Base-by-base conservation (phyloP, 2,113 vertebrate species). In the Percina caprodes region DNA sequence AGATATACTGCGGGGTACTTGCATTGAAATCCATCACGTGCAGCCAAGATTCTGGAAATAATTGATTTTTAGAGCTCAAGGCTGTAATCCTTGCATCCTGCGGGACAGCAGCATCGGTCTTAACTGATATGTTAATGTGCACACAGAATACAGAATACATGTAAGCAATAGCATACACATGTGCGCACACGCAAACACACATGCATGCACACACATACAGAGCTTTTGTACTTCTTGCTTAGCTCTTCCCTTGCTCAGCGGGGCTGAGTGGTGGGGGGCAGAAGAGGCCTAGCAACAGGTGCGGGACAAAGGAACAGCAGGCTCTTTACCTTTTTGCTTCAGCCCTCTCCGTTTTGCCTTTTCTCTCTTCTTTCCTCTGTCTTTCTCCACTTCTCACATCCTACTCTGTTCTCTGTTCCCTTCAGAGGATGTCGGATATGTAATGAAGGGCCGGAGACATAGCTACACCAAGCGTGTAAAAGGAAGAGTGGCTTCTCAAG, bases 201-300 rank as follows among this genome's bases (percentile, higher is more conserved):
- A 60, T n/a, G 16, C 15, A 39, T 12, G 46, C 45, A 63, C 46
- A 14, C 80, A 72, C 71, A 60, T 54, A 79, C 83, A 55, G 21
- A 8, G 77, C 80, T 86, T 87, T 91, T 90, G 86, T 91, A 35
- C 52, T 78, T 79, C 39, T 79, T 69, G 35, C 69, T 45, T 59
- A 54, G 79, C 48, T 67, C 80, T 78, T 62, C 65, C 86, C 73
- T 68, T 65, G 78, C n/a, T 48, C 52, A 89, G 83, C 59, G 1
- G 79, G 77, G 66, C 66, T 15, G 70, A 54, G 79, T 71, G 82
- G 74, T 69, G 76, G 74, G 77, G 84, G 83, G 80, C 67, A 74
- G 71, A 55, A 77, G 91, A 92, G 91, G 92, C 92, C 89, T 90
- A 92, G 92, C 87, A 93, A 93, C 93, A 93, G 92, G 93, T 91